phyloP scores from a whole-genome alignment of 2,113 vertebrate species.

The Columba janthina region DNA sequence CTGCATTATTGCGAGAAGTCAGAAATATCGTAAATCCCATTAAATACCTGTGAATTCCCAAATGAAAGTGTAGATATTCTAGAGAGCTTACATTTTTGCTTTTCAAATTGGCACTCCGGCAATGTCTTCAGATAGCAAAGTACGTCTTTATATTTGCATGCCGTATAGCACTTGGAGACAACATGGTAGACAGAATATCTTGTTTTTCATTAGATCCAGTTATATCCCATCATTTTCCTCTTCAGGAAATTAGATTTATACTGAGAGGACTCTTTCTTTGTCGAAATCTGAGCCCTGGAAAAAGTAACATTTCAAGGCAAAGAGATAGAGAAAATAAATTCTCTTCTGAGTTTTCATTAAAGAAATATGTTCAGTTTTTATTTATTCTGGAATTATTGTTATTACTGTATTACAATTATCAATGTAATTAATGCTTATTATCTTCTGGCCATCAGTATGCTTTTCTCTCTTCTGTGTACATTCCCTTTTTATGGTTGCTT shows the following conservation, averaged over 20 bases:
- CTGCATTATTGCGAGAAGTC: not conserved
- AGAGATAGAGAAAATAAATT: not conserved
- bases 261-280: not conserved
- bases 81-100: not conserved
- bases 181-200: rapidly evolving
- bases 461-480: not conserved
- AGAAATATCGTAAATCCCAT: not conserved
- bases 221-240: not conserved
- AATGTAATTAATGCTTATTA: not conserved
- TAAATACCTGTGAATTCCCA: not conserved
- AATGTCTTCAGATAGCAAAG: not conserved
- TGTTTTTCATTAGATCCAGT: not conserved
- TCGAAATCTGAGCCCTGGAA: not conserved
- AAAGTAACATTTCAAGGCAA: not conserved
- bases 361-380: not conserved
- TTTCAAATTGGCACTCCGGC: not conserved
- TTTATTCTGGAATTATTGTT: not conserved
- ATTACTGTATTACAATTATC: not conserved
- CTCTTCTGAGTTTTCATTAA: not conserved
- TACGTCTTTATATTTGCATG: not conserved
- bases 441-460: not conserved
- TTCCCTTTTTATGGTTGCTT: not conserved
- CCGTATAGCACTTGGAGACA: not conserved
- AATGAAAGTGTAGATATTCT: not conserved
- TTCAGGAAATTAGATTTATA: not conserved